Evolutionary conservation across 1,140 invertebrate species (phyloP), one percentile per base, ranked within the genome.

Genomic region (Drosophila dunni): DNA sequence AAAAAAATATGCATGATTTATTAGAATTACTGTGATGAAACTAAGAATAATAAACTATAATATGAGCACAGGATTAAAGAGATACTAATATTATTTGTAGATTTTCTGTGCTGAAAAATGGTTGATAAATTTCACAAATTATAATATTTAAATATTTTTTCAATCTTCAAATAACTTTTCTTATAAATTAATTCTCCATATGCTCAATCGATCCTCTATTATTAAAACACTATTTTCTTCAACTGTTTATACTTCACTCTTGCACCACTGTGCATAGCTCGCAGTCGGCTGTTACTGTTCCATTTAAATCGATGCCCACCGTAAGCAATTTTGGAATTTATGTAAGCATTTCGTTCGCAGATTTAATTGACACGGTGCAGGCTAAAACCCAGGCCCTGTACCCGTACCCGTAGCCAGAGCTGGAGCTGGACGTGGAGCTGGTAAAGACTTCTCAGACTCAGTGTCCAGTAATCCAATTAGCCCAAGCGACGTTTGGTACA

Each of bases 301-400:
- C 83, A 89, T 88, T 88, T 88, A 88, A 88, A 88, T 88, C 83
- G 83, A 89, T 83, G 83, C 76, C 67, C 84, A 88, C 84, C 84
- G 84, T 88, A 88, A 88, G 84, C 84, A 88, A 88, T 88, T 88
- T 88, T 72, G 62, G 84, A 89, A 88, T 88, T 88, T 88, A 88
- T 88, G 84, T 89, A 89, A 89, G 80, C 84, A 88, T 88, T 89
- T 88, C 84, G 80, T 78, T 88, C 80, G 84, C 84, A 76, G 78
- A 78, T 89, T 88, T 83, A 89, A 88, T 88, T 88, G 83, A 88
- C 83, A 84, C 77, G 78, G 63, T 78, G 69, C 73, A 54, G 69
- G 76, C 57, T 74, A 54, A 68, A 74, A 36, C 40, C 24, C 63
- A 24, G 42, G 29, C 11, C 38, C 36, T 20, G 50, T 29, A 29